Conservation (phyloP, 2,113 vertebrate genomes). For the Vanacampus margaritifer region DNA sequence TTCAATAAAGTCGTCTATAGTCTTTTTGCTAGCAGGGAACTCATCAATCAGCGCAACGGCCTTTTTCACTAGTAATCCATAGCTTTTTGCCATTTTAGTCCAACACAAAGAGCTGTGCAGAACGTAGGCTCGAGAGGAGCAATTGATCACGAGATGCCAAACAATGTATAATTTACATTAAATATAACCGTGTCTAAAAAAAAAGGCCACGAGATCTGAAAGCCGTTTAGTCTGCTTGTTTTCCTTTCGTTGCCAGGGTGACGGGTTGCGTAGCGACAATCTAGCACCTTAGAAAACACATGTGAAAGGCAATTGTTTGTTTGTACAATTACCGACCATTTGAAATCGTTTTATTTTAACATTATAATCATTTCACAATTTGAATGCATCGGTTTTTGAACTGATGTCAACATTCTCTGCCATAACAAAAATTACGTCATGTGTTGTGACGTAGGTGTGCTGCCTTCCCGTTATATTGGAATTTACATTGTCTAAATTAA, state of each 20-base stretch:
- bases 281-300: background rate
- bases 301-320: background rate
- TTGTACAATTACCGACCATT: background rate
- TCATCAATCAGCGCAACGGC: conserved; percentile 72
- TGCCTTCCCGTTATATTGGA: conserved; percentile 36
- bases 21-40: conserved; percentile 72
- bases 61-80: conserved; percentile 70
- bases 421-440: conserved; percentile 54
- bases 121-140: background rate
- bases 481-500: background rate
- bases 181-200: background rate
- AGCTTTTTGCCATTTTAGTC: conserved; percentile 73
- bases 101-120: background rate
- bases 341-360: background rate
- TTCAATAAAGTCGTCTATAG: conserved; percentile 75
- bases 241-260: conserved; percentile 21
- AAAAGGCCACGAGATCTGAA: background rate
- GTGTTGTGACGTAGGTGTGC: conserved; percentile 38
- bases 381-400: conserved; percentile 22
- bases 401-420: conserved; percentile 23
- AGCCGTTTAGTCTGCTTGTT: conserved; percentile 5
- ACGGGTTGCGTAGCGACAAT: conserved; percentile 68
- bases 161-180: background rate
- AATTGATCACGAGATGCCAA: background rate
- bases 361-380: background rate